These are phyloP conservation scores for Coremacera marginata DNA, from an alignment of 2,888 invertebrate genomes.

Conservation along the genomic window DNA sequence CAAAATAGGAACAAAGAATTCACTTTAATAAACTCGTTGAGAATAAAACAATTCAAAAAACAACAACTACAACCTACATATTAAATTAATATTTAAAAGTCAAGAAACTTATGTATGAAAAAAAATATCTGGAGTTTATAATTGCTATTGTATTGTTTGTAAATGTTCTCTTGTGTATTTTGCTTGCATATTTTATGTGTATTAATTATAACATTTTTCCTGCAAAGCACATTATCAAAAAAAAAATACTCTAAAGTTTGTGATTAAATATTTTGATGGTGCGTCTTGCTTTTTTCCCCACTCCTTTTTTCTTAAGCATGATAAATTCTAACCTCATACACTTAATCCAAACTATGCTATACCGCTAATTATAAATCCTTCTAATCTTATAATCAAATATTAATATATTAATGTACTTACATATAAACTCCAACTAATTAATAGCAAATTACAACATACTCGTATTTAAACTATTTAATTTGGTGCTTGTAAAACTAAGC, in stretches of 20 bases:
- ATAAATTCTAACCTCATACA: background rate
- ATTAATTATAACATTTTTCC: background rate
- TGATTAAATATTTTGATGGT: background rate
- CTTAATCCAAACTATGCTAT: constrained; percentile 1
- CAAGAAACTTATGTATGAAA: background rate
- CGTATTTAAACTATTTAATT: background rate
- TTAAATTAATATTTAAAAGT: constrained; percentile 41
- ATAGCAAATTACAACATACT: background rate
- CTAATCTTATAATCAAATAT: background rate
- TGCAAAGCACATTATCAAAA: background rate
- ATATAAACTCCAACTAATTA: background rate
- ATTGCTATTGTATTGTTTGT: constrained; percentile 29
- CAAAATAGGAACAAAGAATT: constrained; percentile 69
- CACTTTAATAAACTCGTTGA: constrained; percentile 45
- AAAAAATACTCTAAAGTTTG: background rate
- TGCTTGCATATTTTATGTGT: constrained; percentile 42
- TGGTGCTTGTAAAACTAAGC: constrained; percentile 3
- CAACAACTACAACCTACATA: constrained; percentile 26
- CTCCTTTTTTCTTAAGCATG: constrained; percentile 10
- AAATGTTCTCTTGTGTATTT: constrained; percentile 40
- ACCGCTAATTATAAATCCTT: background rate
- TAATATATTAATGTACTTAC: background rate
- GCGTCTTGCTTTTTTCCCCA: background rate
- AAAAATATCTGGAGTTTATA: background rate
- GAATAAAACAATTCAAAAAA: constrained; percentile 34